A percentile compares a stretch with the other conserved stretches of the same genome.
phyloP scores from a whole-genome alignment of 2,797 vertebrate species.

The Perdix hodgsoniae region DNA sequence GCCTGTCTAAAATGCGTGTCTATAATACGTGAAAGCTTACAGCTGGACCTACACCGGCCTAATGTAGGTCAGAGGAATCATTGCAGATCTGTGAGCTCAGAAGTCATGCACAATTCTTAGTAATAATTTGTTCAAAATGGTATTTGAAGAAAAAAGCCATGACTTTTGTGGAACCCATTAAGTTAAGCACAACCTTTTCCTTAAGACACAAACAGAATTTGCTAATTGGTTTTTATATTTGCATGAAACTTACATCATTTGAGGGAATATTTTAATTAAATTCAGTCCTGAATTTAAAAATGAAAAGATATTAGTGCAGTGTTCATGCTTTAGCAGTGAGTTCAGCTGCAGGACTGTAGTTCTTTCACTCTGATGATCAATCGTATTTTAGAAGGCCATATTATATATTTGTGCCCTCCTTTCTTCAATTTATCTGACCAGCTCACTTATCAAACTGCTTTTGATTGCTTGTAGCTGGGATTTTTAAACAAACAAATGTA shows the following conservation, averaged over 20 bases:
- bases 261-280: conserved; percentile 6
- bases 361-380: background rate
- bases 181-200: background rate
- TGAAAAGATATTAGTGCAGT: background rate
- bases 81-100: background rate
- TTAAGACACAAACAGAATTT: background rate
- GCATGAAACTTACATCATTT: background rate
- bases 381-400: background rate
- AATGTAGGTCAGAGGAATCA: background rate
- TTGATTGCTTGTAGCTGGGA: background rate
- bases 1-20: background rate
- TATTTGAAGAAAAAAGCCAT: background rate
- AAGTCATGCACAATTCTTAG: background rate
- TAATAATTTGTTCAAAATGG: background rate
- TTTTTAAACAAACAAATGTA: background rate
- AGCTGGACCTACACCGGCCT: background rate
- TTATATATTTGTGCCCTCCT: background rate
- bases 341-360: background rate
- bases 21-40: background rate
- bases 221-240: background rate
- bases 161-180: background rate
- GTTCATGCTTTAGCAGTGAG: background rate
- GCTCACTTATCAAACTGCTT: background rate
- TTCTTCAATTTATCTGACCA: background rate
- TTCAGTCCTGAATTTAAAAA: no score